A percentile compares a stretch with the other conserved stretches of the same genome.
These are phyloP conservation scores for Salvelinus alpinus DNA, from an alignment of 2,113 vertebrate genomes.

Conservation along the genomic window DNA sequence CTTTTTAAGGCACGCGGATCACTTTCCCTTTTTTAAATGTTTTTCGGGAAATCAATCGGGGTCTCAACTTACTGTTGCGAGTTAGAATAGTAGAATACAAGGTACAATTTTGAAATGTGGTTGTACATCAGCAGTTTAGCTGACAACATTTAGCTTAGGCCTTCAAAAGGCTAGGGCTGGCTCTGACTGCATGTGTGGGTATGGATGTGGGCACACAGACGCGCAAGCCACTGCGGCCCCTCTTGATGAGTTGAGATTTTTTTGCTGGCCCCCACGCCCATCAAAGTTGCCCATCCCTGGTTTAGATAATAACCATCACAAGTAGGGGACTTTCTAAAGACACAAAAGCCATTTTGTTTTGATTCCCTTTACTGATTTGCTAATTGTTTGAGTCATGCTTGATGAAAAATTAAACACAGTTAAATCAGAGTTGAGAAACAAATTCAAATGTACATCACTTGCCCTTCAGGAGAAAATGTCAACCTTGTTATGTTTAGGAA, in stretches of 20 bases:
- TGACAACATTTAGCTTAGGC: too few relatives aligned
- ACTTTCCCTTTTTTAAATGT: not conserved
- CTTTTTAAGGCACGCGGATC: too few relatives aligned
- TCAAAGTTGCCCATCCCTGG: not conserved
- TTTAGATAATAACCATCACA: not conserved
- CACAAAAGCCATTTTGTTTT: conserved; percentile 22
- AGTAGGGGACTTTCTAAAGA: too few relatives aligned
- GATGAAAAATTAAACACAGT: conserved; percentile 6
- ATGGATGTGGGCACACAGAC: too few relatives aligned
- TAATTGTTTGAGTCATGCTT: conserved; percentile 19
- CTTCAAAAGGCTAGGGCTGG: too few relatives aligned
- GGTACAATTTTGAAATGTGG: not conserved
- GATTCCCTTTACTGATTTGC: conserved; percentile 16
- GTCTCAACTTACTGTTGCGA: not conserved
- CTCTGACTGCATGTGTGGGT: too few relatives aligned
- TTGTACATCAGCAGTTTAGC: too few relatives aligned
- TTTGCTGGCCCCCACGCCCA: too few relatives aligned
- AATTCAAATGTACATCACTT: not conserved
- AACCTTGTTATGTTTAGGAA: not conserved
- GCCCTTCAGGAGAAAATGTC: not conserved
- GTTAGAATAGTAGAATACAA: not conserved
- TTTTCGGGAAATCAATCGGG: conserved; percentile 1
- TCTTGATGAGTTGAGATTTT: too few relatives aligned
- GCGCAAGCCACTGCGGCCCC: too few relatives aligned
- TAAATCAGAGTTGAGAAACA: not conserved